Evolutionary conservation across 2,888 invertebrate species (phyloP), one percentile per base, ranked within the genome.

Genomic region (Noctua janthina): DNA sequence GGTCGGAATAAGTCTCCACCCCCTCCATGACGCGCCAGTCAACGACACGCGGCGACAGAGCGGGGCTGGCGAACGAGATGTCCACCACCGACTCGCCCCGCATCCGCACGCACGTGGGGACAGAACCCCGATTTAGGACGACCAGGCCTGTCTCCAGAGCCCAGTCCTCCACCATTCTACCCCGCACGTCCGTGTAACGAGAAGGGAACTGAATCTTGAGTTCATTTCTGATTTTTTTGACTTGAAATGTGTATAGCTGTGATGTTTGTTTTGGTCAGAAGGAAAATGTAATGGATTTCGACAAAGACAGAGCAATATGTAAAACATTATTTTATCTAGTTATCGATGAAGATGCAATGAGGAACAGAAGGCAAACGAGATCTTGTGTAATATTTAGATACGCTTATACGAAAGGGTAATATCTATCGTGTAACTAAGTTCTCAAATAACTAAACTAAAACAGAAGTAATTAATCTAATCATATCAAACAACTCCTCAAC

Each of bases 191-290:
- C n/a, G n/a, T n/a, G n/a, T n/a, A n/a, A n/a, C n/a, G n/a, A n/a
- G n/a, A n/a, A 88, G 54, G 74, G 74, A 86, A 86, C 87, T 84
- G 83, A 87, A 89, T 88, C 82, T 85, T 66, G 78, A 81, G 83
- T 89, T 87, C 76, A 82, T 89, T 90, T 89, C 79, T 75, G 77
- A 81, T 78, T 84, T 88, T 87, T 87, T 82, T 76, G 77, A 81
- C 59, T 72, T 11, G 43, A 68, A 59, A 82, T 76, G 64, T 79
- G 59, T 39, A 64, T 75, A 74, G n/a, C 13, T n/a, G 59, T 51
- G 7, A 67, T 67, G 35, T 74, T 62, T 76, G 20, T 80, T 84
- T 74, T 84, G 39, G 35, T 17, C 62, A 35, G n/a, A 23, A 8
- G 11, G 15, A 20, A n/a, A n/a, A 29, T 15, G 11, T 29, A 17